Base-by-base conservation (phyloP, 1,140 invertebrate genomes). In the Euwallacea fornicatus region DNA sequence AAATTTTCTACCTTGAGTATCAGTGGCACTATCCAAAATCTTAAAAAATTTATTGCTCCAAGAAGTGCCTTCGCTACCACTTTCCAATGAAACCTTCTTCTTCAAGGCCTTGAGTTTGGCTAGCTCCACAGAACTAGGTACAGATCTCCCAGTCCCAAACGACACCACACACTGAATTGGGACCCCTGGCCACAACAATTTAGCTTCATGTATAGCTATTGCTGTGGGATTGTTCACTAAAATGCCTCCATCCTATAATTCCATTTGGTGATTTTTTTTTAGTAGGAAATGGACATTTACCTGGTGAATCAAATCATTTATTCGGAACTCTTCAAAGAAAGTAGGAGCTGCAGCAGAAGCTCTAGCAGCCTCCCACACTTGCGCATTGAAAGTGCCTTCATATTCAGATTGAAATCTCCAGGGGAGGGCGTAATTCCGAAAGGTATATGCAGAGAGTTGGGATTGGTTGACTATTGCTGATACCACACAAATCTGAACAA, bases 341-440 rank as follows among this genome's bases (percentile, higher is more conserved):
- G 92, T 93, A 0, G 96, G 96, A 21, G 96, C 96, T 61, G 96
- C 95, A 54, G 94, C 92, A 10, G 94, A 96, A n/a, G 95, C 95
- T 78, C 95, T 83, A 3, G 95, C 89, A 9, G 93, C 93, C 84
- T 97, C 89, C 94, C 95, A 98, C n/a, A 96, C 78, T 76, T 85
- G 83, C 72, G 92, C 86, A 54, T 88, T 86, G 74, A 86, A 87
- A 42, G 87, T 90, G 53, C 96, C 96, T 55, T 87, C 86, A 79
- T 96, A 97, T 66, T 91, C 88, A 58, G 91, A 91, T 66, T 90
- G 87, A 7, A 89, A 84, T 61, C 88, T 85, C 76, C 88, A 87
- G 7, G 93, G 93, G 59, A 92, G 85, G 60, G 91, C 88, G 81
- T 97, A 98, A 80, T 94, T 96, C 75, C 96, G 87, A 83, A 98